Conservation (phyloP, 2,797 vertebrate species). For the Brotula barbata region DNA sequence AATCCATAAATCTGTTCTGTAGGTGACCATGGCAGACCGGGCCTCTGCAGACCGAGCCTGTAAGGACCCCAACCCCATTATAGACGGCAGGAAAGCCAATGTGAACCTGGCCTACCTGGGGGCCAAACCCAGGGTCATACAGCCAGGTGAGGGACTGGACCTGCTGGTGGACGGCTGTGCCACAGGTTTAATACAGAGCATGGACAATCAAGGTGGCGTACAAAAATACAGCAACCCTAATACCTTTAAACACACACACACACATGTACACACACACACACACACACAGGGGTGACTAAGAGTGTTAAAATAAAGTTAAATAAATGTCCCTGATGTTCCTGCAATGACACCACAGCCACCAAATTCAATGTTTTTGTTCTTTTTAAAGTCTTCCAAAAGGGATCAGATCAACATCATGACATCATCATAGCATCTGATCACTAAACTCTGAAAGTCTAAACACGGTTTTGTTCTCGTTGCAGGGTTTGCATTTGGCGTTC, state of each 20-base stretch:
- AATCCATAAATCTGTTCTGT: constrained; percentile 6
- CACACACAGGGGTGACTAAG: no score
- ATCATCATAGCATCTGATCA: neutral
- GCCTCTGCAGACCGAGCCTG: constrained; percentile 93
- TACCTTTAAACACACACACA: constrained; percentile 7
- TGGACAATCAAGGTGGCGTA: constrained; percentile 29
- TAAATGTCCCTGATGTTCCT: no score
- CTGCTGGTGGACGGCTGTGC: constrained; percentile 22
- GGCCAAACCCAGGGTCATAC: constrained; percentile 96
- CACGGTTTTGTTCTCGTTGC: constrained; percentile 50
- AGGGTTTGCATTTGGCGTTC: constrained; percentile 97
- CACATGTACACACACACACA: neutral
- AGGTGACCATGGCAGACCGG: constrained; percentile 98
- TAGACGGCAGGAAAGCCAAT: constrained; percentile 96
- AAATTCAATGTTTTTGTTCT: no score
- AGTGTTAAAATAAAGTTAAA: no score
- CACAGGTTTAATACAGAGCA: constrained; percentile 26
- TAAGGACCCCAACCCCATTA: constrained; percentile 98
- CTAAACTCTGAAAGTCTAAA: no score
- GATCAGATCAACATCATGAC: neutral
- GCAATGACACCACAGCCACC: no score
- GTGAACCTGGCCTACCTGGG: constrained; percentile 98
- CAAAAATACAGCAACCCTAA: constrained; percentile 11
- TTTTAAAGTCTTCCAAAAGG: no score
- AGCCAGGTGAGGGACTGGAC: constrained; percentile 86